phyloP scores from a whole-genome alignment of 2,888 invertebrate genomes.

The Coleophora flavipennella region DNA sequence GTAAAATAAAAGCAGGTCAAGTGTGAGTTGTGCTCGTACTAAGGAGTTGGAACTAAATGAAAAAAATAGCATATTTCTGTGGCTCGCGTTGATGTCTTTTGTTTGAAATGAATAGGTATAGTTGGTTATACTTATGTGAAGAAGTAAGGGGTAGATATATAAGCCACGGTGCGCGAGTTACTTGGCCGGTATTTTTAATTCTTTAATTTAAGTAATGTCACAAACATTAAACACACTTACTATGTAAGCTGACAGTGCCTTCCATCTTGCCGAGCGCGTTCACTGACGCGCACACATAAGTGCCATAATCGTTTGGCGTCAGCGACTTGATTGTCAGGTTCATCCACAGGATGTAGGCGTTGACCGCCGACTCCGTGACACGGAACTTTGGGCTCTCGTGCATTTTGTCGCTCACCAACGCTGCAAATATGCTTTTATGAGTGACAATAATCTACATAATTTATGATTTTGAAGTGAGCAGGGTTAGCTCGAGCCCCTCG shows the following conservation, averaged over 20 bases:
- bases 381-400: constrained; percentile 82
- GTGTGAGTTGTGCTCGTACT: too few species aligned
- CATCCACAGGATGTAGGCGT: constrained; percentile 86
- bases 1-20: too few species aligned
- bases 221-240: constrained; percentile 58
- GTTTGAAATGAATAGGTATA: too few species aligned
- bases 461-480: constrained; percentile 2
- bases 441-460: constrained; percentile 2
- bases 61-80: too few species aligned
- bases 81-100: too few species aligned
- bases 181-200: too few species aligned
- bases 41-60: too few species aligned
- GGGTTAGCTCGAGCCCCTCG: too few species aligned
- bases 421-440: constrained; percentile 25
- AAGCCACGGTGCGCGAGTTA: too few species aligned
- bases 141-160: too few species aligned
- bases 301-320: constrained; percentile 82
- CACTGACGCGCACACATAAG: constrained; percentile 86
- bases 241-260: constrained; percentile 85
- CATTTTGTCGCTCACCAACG: constrained; percentile 75
- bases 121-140: too few species aligned
- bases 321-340: constrained; percentile 86
- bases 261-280: constrained; percentile 89
- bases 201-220: too few species aligned
- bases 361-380: constrained; percentile 79